Evolutionary conservation across 2,113 vertebrate species (phyloP), one percentile per base, ranked within the genome.

Genomic region (Poeciliopsis turrubarensis): DNA sequence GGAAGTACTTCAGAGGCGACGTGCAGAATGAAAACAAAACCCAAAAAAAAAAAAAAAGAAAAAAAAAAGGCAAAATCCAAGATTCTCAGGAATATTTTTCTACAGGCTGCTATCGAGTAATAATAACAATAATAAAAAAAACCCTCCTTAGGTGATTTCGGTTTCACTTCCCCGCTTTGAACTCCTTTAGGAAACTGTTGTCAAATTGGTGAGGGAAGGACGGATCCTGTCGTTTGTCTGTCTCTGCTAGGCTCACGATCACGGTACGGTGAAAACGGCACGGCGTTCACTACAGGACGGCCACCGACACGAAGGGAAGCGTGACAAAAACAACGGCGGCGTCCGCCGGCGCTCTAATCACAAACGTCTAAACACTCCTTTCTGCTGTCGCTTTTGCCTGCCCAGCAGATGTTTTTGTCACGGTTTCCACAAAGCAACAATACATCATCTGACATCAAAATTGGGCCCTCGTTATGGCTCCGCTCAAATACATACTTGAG

Each of bases 291-390:
- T 65, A 78, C 1, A 51, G 71, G 57, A 81, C 76, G 57, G 73
- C 79, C 60, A 86, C 69, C 73, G 60, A 89, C 85, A 86, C 74
- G 72, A 68, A 72, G 80, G 77, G 79, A 87, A 82, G 86, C 70
- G 72, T 73, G 72, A 89, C 54, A 79, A 67, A 85, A 86, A 79
- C 63, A 78, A 29, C 51, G 84, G 70, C 47, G 65, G 85, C 73
- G 72, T 47, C 72, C 30, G n/a, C 57, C 44, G 9, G 13, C 26
- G n/a, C n/a, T 14, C 13, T 31, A 60, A 68, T 86, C 54, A 57
- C 30, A 73, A 68, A 29, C 65, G 74, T 80, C 68, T 65, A 32
- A 68, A 29, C 32, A 8, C 65, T 77, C 22, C 5, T 68, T 67
- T 64, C 19, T 57, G 66, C 63, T 5, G 19, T 65, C 61, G 60